Conservation (phyloP, 2,113 vertebrate species). For the Nothoprocta perdicaria region DNA sequence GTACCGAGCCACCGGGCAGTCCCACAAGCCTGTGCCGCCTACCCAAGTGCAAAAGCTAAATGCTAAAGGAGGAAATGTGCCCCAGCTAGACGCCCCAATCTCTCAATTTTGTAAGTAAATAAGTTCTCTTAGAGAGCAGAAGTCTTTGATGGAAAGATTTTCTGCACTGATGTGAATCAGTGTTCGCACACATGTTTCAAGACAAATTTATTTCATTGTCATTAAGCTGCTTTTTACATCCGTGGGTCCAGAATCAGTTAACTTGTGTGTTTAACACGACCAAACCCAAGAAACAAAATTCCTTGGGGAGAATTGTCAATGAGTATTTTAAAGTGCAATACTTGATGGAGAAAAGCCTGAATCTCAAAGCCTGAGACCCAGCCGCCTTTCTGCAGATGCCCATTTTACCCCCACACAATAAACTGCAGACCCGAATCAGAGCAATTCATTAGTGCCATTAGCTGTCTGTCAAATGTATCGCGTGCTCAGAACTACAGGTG, state of each 20-base stretch:
- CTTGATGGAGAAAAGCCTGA: conserved; percentile 72
- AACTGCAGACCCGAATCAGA: conserved; percentile 43
- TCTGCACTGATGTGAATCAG: conserved; percentile 46
- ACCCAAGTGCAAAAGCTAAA: conserved; percentile 99
- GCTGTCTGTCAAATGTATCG: conserved; percentile 52
- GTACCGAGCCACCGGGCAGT: conserved; percentile 97
- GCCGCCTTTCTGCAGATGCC: conserved; percentile 11
- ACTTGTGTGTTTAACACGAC: conserved; percentile 26
- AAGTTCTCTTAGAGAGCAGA: conserved; percentile 50
- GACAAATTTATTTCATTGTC: conserved; percentile 7
- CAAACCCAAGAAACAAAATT: conserved; percentile 41
- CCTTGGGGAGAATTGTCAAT: conserved; percentile 33
- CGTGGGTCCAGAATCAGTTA: conserved; percentile 48
- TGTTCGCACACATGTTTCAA: not conserved
- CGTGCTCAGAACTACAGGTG: conserved; percentile 65
- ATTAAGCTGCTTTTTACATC: conserved; percentile 51
- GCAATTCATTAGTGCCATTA: conserved; percentile 65
- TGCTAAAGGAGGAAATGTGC: conserved; percentile 90
- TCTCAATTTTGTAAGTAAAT: conserved; percentile 99
- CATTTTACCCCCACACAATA: conserved; percentile 3
- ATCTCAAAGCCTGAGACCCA: conserved; percentile 12
- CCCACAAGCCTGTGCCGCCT: conserved; percentile 96
- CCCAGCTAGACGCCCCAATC: conserved; percentile 96
- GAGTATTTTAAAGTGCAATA: conserved; percentile 84
- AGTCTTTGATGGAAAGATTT: conserved; percentile 46